phyloP scores from a whole-genome alignment of 2,113 vertebrate species.

The Gobiocypris rarus region DNA sequence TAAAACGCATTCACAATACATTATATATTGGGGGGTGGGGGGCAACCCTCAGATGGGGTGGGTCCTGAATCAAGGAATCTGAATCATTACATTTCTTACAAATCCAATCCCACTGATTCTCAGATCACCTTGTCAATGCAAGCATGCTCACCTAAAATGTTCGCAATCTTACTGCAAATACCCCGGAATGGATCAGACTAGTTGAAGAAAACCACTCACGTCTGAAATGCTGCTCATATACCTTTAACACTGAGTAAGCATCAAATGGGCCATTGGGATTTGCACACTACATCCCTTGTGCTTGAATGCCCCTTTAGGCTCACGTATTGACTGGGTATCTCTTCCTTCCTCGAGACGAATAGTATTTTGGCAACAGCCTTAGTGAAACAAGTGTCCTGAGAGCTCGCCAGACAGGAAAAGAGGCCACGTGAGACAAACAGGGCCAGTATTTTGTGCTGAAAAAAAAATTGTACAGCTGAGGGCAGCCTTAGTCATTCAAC shows the following conservation, averaged over 20 bases:
- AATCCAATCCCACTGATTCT: neutral
- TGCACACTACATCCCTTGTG: neutral
- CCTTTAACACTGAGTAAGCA: neutral
- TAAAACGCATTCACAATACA: too few relatives aligned
- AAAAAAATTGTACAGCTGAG: slow-evolving; percentile 35
- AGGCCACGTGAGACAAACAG: slow-evolving; percentile 51
- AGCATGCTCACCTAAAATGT: neutral
- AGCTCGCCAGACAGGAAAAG: neutral
- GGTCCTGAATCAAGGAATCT: too few relatives aligned
- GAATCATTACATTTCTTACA: neutral
- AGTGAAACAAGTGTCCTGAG: slow-evolving; percentile 54
- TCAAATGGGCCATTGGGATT: neutral
- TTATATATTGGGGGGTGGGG: too few relatives aligned
- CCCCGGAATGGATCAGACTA: neutral
- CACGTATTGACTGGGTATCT: neutral
- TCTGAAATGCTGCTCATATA: neutral
- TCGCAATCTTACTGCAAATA: neutral
- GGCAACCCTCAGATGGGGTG: too few relatives aligned
- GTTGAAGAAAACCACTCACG: neutral
- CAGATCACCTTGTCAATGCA: neutral
- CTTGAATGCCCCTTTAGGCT: neutral
- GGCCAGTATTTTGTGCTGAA: slow-evolving; percentile 41
- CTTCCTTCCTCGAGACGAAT: neutral
- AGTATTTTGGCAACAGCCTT: slow-evolving; percentile 57
- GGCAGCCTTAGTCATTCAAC: slow-evolving; percentile 17